Evolutionary conservation across 2,797 vertebrate genomes (phyloP).

Genomic region (Galagoides demidoff): DNA sequence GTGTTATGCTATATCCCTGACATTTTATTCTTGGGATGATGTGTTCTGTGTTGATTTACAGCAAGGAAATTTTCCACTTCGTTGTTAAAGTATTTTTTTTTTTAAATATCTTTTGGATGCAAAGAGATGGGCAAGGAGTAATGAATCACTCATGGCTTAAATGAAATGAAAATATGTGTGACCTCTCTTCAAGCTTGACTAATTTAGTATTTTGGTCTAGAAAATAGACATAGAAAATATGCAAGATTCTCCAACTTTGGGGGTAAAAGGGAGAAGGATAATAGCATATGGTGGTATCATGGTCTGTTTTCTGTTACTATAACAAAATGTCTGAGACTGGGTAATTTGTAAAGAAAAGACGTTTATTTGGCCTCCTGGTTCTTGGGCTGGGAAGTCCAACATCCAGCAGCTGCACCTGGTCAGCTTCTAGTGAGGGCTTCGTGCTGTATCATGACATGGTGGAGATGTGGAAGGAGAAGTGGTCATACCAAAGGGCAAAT

Average conservation of each 20-base stretch:
- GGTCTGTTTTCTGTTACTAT: background rate
- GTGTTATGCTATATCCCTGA: background rate
- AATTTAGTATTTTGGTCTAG: background rate
- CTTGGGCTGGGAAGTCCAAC: background rate
- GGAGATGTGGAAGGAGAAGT: background rate
- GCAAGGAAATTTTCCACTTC: background rate
- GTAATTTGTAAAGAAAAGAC: background rate
- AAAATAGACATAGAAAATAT: background rate
- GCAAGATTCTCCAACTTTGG: background rate
- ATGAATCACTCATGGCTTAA: background rate
- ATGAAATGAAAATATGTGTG: background rate
- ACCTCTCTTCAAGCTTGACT: background rate
- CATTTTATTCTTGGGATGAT: background rate
- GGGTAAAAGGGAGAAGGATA: background rate
- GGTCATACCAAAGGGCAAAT: background rate
- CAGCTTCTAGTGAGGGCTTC: background rate
- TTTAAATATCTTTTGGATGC: background rate
- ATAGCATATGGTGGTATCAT: too few species aligned
- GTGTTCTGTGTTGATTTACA: background rate
- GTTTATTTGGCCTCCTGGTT: background rate
- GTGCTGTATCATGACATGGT: background rate
- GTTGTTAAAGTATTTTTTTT: background rate
- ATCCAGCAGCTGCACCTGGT: background rate
- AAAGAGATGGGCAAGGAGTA: background rate
- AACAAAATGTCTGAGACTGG: background rate